Evolutionary conservation across 1,140 invertebrate genomes (phyloP), one percentile per base, ranked within the genome.

Genomic region (Planococcus citri): DNA sequence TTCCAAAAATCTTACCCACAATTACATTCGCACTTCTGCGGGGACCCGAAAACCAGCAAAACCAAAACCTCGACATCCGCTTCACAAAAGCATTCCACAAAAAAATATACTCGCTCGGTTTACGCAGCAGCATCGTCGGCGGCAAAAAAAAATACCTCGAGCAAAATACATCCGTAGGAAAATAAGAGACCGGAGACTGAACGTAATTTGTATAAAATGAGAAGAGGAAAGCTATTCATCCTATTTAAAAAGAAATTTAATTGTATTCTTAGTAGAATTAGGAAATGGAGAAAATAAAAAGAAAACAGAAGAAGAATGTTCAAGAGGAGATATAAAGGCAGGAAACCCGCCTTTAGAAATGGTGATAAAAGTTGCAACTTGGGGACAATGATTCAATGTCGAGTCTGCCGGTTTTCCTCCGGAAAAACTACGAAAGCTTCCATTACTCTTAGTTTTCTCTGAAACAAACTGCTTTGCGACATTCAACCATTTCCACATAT

Each of bases 221-320:
- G 60, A 64, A 64, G 60, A 24, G 60, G 60, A 64, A 64, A 64
- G 60, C 60, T 64, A 64, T 64, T 64, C 60, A 64, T 64, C 60
- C 60, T 64, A 64, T 64, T 64, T 64, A 64, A 64, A 64, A 64
- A 64, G 60, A 64, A 64, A 64, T 64, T 64, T 64, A 64, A 64
- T 64, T 64, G 60, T 27, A 20, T 64, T 64, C 60, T 64, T 64
- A 64, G 60, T 27, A 64, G 60, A 64, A 64, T 64, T 64, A 64
- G 60, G 60, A 64, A 64, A 64, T 25, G 60, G 12, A 64, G 60
- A 64, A 64, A 64, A 64, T 64, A 64, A 64, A 64, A 64, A 64
- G 60, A 64, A 64, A 64, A 64, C 60, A 64, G 60, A 64, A 64
- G 60, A 64, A 64, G 60, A 64, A 64, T 64, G 60, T 64, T 64